Conservation (phyloP, 2,888 invertebrate species). For the Agrochola litura region DNA sequence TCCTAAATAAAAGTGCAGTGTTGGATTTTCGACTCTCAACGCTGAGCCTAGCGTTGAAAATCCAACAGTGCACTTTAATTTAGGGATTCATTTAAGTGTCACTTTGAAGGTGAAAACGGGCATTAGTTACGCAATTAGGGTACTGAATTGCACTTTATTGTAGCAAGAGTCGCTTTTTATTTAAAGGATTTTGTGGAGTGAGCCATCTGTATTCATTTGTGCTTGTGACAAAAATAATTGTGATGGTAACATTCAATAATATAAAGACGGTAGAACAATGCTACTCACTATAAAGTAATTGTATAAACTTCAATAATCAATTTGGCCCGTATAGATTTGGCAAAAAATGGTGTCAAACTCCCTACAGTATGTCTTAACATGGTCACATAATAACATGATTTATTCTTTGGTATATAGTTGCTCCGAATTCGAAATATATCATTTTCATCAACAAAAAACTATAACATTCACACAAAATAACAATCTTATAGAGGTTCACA, state of each 20-base stretch:
- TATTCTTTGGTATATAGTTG: constrained; percentile 65
- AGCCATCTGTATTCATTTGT: too few species aligned
- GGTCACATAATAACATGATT: constrained; percentile 41
- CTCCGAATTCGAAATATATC: constrained; percentile 47
- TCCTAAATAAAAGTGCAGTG: too few species aligned
- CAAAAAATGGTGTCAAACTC: constrained; percentile 47
- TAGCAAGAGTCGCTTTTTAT: too few species aligned
- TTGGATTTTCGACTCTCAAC: too few species aligned
- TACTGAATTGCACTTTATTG: too few species aligned
- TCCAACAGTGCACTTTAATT: too few species aligned
- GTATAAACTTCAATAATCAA: constrained; percentile 53
- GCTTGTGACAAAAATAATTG: constrained; percentile 31
- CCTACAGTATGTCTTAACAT: constrained; percentile 22
- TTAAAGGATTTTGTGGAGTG: too few species aligned
- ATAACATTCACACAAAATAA: constrained; percentile 75
- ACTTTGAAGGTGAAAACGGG: too few species aligned
- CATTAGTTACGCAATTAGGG: too few species aligned
- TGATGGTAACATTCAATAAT: constrained; percentile 49
- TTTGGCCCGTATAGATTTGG: constrained; percentile 65
- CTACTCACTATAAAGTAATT: constrained; percentile 44
- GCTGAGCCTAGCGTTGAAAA: too few species aligned
- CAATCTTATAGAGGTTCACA: constrained; percentile 83
- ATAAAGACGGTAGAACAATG: constrained; percentile 43
- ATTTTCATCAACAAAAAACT: constrained; percentile 50
- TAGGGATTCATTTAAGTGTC: too few species aligned